Evolutionary conservation across 92 coral and sea anemone species (phyloP), one percentile per base, ranked within the genome.

Genomic region (Pocillopora grandis): DNA sequence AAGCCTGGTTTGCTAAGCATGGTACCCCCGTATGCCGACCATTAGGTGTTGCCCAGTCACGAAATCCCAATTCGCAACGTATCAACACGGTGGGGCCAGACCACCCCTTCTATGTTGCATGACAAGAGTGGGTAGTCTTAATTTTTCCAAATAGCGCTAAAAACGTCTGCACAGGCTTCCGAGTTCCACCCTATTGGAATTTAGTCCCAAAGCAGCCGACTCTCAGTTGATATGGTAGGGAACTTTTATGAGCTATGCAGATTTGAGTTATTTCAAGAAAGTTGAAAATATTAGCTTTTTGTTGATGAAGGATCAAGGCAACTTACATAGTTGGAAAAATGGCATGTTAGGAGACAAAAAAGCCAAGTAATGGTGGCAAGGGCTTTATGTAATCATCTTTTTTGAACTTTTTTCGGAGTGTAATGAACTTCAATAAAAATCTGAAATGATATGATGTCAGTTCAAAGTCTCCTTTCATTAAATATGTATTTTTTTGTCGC

Each of bases 81-180:
- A 23, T 23, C 27, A 23, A 23, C 49, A 42, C 49, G 49, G 49
- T 42, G 49, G 49, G 49, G 49, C 49, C 49, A 42, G 49, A 42
- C 49, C 80, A 76, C 70, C 80, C 80, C 80, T 60, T 76, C 67
- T 59, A 76, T 76, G 80, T 76, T 23, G 80, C 80, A 21, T 55
- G 58, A 60, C 20, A 76, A 68, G 23, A 68, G 66, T 76, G 66
- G 79, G 79, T 58, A 60, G 20, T 76, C 33, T 76, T 76, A 0
- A 23, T 23, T 23, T 76, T 76, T 76, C 57, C 8, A 33, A 62
- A 62, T 58, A 66, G 9, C 79, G 65, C 60, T 61, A 59, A 58
- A 62, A 62, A 62, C 11, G 66, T 62, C 66, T 17, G 66, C 66
- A 76, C 58, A 76, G 80, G 68, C 80, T 76, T 76, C 66, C 21